Base-by-base conservation (phyloP, 2,888 invertebrate species). In the Acanthococcus lagerstroemiae region DNA sequence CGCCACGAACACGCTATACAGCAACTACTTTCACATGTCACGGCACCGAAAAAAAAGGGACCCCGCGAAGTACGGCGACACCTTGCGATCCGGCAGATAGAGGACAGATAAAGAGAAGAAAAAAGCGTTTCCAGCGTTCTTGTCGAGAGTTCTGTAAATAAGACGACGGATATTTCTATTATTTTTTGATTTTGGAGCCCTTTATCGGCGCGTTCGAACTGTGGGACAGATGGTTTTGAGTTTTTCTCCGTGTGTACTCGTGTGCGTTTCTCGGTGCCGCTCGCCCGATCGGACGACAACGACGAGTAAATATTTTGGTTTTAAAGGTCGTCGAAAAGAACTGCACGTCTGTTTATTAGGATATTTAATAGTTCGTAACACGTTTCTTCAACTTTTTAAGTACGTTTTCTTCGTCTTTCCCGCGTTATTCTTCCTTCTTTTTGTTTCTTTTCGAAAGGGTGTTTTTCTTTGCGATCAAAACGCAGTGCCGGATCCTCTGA, bases 141-240 rank as follows among this genome's bases (percentile, higher is more conserved):
- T 22, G 6, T 21, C 24, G 4, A 24, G 24, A 6, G 52, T 52
- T 24, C 15, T 52, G 22, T 52, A 21, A 24, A 52, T 22, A 52
- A 52, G 24, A 52, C 15, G 21, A 45, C 6, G 46, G 15, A 45
- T 45, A 45, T 45, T 45, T 45, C 7, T 15, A 37, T 37, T 37
- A 37, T 37, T 9, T 37, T 37, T 37, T 15, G 37, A 37, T 37
- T 37, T 37, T 37, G 37, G 15, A 37, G 37, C 7, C 15, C 37
- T 7, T 37, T 37, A 37, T 37, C 46, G 46, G 17, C 19, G 4
- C 46, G 46, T 45, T 45, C 19, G 46, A 45, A 45, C 46, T 5
- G n/a, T n/a, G 46, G 46, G 46, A 45, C 46, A 45, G 46, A 45
- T 45, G 46, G 46, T 45, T 45, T 45, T 45, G 46, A 45, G 19